phyloP scores from a whole-genome alignment of 2,797 vertebrate species.

The Siniperca obscura region DNA sequence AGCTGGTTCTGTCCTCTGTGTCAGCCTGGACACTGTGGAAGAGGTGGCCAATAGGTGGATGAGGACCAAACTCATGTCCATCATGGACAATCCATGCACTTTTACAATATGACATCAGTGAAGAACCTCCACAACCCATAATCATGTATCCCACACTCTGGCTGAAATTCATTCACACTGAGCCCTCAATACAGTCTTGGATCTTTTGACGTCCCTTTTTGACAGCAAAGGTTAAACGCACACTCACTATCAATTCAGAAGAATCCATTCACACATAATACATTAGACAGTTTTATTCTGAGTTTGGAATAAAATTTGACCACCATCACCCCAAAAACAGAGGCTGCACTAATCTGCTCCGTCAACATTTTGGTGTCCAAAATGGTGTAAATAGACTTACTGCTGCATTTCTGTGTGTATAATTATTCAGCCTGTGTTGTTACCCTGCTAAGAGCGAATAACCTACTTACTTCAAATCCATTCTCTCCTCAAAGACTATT shows the following conservation, averaged over 20 bases:
- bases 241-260: slow-evolving; percentile 2
- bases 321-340: neutral
- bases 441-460: neutral
- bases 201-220: slow-evolving; percentile 10
- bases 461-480: slow-evolving; percentile 30
- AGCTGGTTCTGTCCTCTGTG: no score
- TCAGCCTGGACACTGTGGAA: no score
- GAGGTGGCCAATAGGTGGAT: no score
- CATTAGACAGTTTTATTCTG: neutral
- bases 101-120: neutral
- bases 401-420: neutral
- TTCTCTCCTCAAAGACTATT: slow-evolving; percentile 23
- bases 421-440: slow-evolving; percentile 21
- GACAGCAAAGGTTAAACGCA: slow-evolving; percentile 21
- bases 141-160: neutral
- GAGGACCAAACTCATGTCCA: no score
- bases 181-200: neutral
- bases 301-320: slow-evolving; percentile 8
- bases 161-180: neutral
- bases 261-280: slow-evolving; percentile 26
- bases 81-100: no score
- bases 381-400: slow-evolving; percentile 2
- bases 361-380: slow-evolving; percentile 18
- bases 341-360: neutral
- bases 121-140: neutral